phyloP scores from a whole-genome alignment of 2,113 vertebrate species.

The Pelvicachromis taeniatus region DNA sequence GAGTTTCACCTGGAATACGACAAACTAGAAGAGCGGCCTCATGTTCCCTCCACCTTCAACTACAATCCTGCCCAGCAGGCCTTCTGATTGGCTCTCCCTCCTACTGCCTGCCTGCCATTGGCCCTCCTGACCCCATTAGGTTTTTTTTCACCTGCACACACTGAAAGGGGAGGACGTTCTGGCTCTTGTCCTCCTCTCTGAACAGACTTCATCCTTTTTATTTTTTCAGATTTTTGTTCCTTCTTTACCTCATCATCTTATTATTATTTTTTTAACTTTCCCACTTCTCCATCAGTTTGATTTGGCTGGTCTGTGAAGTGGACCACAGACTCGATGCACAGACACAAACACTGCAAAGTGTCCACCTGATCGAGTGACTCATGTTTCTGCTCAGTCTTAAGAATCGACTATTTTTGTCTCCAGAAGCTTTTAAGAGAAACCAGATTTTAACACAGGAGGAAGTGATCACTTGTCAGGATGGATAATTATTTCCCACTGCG shows the following conservation, averaged over 20 bases:
- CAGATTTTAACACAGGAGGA: slow-evolving; percentile 51
- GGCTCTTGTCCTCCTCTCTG: neutral
- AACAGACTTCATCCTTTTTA: slow-evolving; percentile 59
- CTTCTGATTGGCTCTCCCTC: slow-evolving; percentile 81
- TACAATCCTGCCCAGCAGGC: slow-evolving; percentile 99
- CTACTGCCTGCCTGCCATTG: slow-evolving; percentile 51
- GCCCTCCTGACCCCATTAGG: slow-evolving; percentile 47
- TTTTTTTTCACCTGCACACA: slow-evolving; percentile 33
- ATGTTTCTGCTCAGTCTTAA: slow-evolving; percentile 46
- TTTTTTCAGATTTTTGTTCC: slow-evolving; percentile 16
- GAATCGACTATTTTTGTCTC: slow-evolving; percentile 53
- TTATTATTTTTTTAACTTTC: neutral
- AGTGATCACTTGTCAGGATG: slow-evolving; percentile 37
- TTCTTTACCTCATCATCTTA: slow-evolving; percentile 37
- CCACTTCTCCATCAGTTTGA: slow-evolving; percentile 20
- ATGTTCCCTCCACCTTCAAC: slow-evolving; percentile 99
- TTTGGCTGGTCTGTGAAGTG: slow-evolving; percentile 15
- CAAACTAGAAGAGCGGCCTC: slow-evolving; percentile 99
- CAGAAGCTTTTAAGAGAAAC: slow-evolving; percentile 56
- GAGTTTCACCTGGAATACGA: slow-evolving; percentile 99
- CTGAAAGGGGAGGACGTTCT: slow-evolving; percentile 20
- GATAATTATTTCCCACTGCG: slow-evolving; percentile 38
- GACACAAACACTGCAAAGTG: slow-evolving; percentile 65
- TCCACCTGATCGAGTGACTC: slow-evolving; percentile 45
- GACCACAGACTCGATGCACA: neutral